phyloP scores from a whole-genome alignment of 2,888 invertebrate species.

The Ectropis crepuscularia region DNA sequence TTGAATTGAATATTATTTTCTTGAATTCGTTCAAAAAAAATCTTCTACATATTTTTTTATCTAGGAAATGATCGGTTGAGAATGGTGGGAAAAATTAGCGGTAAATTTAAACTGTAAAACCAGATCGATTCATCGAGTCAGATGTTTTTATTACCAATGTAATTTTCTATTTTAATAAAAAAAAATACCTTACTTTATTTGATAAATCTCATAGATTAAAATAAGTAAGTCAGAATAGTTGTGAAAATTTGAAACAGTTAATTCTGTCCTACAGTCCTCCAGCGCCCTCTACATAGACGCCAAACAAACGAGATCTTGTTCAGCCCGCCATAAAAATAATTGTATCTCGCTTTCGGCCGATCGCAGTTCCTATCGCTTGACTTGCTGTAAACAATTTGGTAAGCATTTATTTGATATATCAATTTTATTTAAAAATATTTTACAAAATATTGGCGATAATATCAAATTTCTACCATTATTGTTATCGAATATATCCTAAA shows the following conservation, averaged over 20 bases:
- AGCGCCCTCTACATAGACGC: conserved; percentile 83
- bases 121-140: not conserved
- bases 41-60: not conserved
- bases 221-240: no score
- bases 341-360: conserved; percentile 40
- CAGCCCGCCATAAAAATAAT: conserved; percentile 71
- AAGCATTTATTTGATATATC: conserved; percentile 52
- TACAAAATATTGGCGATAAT: not conserved
- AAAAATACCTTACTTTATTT: no score
- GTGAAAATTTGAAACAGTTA: not conserved
- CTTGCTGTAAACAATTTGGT: conserved; percentile 79
- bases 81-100: not conserved
- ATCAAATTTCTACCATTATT: conserved; percentile 1
- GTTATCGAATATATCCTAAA: not conserved
- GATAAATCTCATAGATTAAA: no score
- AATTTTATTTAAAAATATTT: conserved; percentile 44
- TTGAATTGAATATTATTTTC: no score
- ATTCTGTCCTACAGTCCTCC: conserved; percentile 26
- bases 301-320: conserved; percentile 62
- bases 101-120: conserved; percentile 4
- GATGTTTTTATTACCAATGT: no score
- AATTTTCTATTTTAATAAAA: no score
- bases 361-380: conserved; percentile 62
- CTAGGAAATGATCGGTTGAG: not conserved
- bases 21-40: no score